Percentiles rank a stretch among this genome's conserved stretches.
phyloP scores from a whole-genome alignment of 2,888 invertebrate genomes.

The Baccha elongata region DNA sequence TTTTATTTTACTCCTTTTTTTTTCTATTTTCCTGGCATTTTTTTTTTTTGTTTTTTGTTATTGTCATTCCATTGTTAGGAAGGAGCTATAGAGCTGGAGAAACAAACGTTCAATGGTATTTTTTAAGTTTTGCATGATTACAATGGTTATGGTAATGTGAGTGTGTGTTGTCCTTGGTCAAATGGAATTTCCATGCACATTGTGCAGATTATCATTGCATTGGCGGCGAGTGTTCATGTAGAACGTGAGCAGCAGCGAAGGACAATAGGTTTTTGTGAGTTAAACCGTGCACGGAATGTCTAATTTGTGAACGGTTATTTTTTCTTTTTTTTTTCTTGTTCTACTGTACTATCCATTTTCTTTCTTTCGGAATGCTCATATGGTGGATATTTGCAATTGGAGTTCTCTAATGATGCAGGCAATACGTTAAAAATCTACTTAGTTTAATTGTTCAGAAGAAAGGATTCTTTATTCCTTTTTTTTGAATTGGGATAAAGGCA shows the following conservation, averaged over 20 bases:
- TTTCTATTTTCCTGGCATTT: neutral
- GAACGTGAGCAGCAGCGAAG: conserved; percentile 35
- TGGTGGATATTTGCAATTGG: conserved; percentile 39
- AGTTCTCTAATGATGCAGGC: conserved; percentile 50
- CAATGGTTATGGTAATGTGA: conserved; percentile 67
- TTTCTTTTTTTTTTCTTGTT: conserved; percentile 7
- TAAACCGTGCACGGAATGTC: conserved; percentile 53
- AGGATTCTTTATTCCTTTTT: neutral
- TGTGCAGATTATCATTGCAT: conserved; percentile 57
- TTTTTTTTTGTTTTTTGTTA: conserved; percentile 25
- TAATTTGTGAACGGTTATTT: conserved; percentile 56
- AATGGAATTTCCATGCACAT: conserved; percentile 72
- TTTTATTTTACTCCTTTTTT: conserved; percentile 35
- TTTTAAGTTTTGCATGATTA: conserved; percentile 67
- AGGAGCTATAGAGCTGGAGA: conserved; percentile 22
- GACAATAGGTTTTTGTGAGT: conserved; percentile 48
- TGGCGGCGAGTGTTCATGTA: conserved; percentile 46
- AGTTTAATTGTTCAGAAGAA: conserved; percentile 27
- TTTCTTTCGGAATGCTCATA: conserved; percentile 35
- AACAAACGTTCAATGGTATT: conserved; percentile 39
- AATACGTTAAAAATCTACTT: conserved; percentile 30
- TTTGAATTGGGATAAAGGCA: neutral
- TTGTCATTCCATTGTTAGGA: conserved; percentile 22
- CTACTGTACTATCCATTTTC: neutral
- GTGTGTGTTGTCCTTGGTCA: conserved; percentile 66